phyloP scores from a whole-genome alignment of 2,888 invertebrate species.

The Neoitamus cyanurus region DNA sequence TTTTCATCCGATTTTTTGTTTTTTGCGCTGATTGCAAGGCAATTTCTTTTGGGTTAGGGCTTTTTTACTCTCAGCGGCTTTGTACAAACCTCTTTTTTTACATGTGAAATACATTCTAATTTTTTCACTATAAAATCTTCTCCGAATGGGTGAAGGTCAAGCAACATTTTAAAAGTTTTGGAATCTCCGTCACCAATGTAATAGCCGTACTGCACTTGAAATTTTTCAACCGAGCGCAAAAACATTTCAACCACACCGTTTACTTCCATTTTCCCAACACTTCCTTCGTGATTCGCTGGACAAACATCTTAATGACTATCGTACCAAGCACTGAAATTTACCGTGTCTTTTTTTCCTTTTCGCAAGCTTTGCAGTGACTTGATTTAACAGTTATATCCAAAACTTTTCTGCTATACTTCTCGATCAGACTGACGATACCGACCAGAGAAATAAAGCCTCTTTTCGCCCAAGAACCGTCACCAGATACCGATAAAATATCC shows the following conservation, averaged over 20 bases:
- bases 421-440: neutral
- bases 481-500: slow-evolving; percentile 21
- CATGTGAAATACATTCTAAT: slow-evolving; percentile 20
- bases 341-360: no score
- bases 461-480: slow-evolving; percentile 37
- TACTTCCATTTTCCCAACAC: slow-evolving; percentile 36
- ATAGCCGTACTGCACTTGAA: neutral
- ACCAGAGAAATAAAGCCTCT: slow-evolving; percentile 7
- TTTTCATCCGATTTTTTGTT: no score
- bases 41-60: no score
- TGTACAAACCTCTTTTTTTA: neutral
- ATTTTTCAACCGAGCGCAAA: slow-evolving; percentile 21
- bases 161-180: slow-evolving; percentile 24
- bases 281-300: slow-evolving; percentile 14
- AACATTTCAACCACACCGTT: slow-evolving; percentile 34
- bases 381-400: no score
- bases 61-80: no score
- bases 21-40: no score
- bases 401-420: no score
- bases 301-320: slow-evolving; percentile 4
- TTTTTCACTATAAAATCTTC: slow-evolving; percentile 14
- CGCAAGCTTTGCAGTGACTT: no score
- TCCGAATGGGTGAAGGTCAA: neutral
- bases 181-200: neutral
- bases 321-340: no score